Evolutionary conservation across 2,797 vertebrate species (phyloP), one percentile per base, ranked within the genome.

Genomic region (Sebastiscus albofasciatus): DNA sequence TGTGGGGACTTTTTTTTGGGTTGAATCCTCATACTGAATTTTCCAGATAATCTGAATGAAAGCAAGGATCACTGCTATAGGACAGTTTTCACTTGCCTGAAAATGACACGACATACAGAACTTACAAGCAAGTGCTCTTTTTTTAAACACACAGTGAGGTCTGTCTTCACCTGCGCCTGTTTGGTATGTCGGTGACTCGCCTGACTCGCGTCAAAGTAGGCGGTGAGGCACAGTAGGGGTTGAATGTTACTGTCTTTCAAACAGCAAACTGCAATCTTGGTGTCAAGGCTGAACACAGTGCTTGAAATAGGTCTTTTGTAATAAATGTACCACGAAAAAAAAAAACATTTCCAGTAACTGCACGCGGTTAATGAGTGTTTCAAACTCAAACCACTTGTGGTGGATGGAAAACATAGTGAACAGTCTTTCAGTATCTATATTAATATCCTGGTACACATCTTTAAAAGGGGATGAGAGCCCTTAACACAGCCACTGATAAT

Each of bases 191-290:
- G 5, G 49, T 26, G 66, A 60, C 62, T 72, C 3, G 16, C n/a
- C 31, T 42, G 42, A 46, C 42, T 49, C 31, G 54, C 14, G 4
- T 77, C 54, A 74, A 11, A 59, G 56, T 58, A 54, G 36, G 68
- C 20, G 5, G 52, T 36, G 60, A 73, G 39, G 26, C 55, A 64
- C 68, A 71, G 59, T 8, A 36, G 20, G 69, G n/a, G 56, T 70
- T 72, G 20, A 78, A 73, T 70, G 58, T 62, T 65, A 20, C 29
- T 20, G 62, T 73, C 55, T 83, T 74, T 79, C n/a, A 49, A 61
- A 77, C 29, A n/a, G 42, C 11, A 84, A 84, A 80, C 77, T 68
- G 18, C 56, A 76, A 77, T n/a, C 6, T 59, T 72, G 26, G 31
- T 79, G 58, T 77, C 66, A 81, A 16, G 61, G 54, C 70, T 58